Conservation (phyloP, 2,888 invertebrate species). For the Cryptus viduatorius region DNA sequence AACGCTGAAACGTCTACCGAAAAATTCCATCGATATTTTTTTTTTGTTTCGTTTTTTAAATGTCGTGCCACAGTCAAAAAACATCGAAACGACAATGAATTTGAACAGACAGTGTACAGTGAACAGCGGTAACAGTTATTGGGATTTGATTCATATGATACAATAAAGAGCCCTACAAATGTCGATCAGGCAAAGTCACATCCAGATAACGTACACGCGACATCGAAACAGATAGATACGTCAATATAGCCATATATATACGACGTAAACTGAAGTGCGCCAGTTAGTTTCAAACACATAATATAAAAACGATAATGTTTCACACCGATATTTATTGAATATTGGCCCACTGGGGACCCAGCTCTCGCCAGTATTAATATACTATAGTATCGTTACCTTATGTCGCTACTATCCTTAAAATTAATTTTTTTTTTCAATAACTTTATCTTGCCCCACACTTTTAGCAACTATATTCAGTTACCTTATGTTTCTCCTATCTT, state of each 20-base stretch:
- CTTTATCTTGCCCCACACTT: conserved; percentile 26
- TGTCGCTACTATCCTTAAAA: conserved; percentile 43
- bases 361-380: conserved; percentile 81
- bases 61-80: conserved; percentile 57
- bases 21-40: not conserved
- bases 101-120: conserved; percentile 62
- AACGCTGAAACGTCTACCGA: not conserved
- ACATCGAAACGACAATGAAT: conserved; percentile 67
- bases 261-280: conserved; percentile 24
- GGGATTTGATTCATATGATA: conserved; percentile 45
- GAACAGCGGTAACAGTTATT: conserved; percentile 63
- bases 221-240: conserved; percentile 36
- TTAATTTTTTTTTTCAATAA: conserved; percentile 27
- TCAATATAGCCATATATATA: conserved; percentile 32
- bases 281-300: conserved; percentile 40
- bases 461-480: conserved; percentile 47
- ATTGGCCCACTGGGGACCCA: conserved; percentile 84
- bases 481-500: conserved; percentile 32
- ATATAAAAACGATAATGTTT: conserved; percentile 65
- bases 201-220: conserved; percentile 58
- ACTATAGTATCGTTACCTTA: conserved; percentile 61
- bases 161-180: conserved; percentile 57
- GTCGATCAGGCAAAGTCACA: conserved; percentile 65
- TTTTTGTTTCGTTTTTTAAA: conserved; percentile 14
- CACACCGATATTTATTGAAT: conserved; percentile 85